Base-by-base conservation (phyloP, 2,888 invertebrate genomes). In the Polia nebulosa region DNA sequence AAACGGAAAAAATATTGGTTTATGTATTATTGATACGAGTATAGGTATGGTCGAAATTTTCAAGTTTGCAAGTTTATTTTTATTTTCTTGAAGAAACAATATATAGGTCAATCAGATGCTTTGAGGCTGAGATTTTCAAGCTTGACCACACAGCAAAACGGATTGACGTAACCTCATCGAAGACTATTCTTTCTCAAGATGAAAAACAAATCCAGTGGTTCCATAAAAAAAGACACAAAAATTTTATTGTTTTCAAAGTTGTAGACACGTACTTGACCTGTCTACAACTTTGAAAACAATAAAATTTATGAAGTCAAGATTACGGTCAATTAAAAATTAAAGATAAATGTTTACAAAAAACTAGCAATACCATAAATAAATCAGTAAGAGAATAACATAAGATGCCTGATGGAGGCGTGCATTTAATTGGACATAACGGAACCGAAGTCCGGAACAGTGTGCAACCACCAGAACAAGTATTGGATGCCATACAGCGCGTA, bases 391-490 rank as follows among this genome's bases (percentile, higher is more conserved):
- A 56, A 77, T 64, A 81, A 61, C 52, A 63, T 70, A 76, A 83
- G 82, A 84, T 85, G 80, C 76, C 77, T 56, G 77, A 75, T 60
- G 73, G 73, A 79, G 72, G 83, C 79, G 82, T 86, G 85, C 76
- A 78, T 80, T 84, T 87, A 88, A 89, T 88, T 88, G 87, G 70
- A 84, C 76, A 82, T 91, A 90, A 90, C 87, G 85, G 87, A 87
- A 83, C 77, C 88, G 85, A 83, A 82, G 83, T 77, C 85, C 90
- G 92, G 90, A 91, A 91, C 91, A 78, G 78, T 79, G 85, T 71
- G 83, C 80, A 80, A 72, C 17, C 72, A 88, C 83, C 91, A 84
- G 88, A 87, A 87, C 88, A 73, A 34, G 66, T 76, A 84, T 81
- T 61, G 82, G 81, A 87, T 79, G 71, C 83, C 76, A 77, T 73